Conservation (phyloP, 2,888 invertebrate genomes). For the Pyrochroa serraticornis region DNA sequence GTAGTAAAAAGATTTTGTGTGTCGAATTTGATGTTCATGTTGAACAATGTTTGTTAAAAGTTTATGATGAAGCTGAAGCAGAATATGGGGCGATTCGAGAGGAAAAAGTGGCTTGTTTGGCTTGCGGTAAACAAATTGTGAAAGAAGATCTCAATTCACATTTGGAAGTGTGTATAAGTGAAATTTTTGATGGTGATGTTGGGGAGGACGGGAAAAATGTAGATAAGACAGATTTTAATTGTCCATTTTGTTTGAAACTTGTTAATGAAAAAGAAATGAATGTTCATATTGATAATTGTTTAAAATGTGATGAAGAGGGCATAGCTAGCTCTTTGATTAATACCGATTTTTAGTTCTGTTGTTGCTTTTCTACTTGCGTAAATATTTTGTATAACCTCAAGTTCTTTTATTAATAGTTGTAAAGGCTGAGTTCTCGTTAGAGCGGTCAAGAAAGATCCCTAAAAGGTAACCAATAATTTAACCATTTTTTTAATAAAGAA, state of each 20-base stretch:
- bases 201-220: conserved; percentile 46
- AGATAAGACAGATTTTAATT: conserved; percentile 58
- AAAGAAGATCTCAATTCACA: conserved; percentile 54
- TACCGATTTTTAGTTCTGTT: no score
- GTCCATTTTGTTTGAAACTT: conserved; percentile 67
- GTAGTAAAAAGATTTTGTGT: conserved; percentile 53
- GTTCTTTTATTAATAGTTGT: no score
- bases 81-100: conserved; percentile 20
- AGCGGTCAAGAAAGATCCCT: no score
- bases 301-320: conserved; percentile 32
- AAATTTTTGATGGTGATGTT: conserved; percentile 49
- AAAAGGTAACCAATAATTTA: no score
- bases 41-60: conserved; percentile 61
- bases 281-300: conserved; percentile 64
- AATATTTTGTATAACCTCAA: no score
- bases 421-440: no score
- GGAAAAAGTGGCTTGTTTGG: conserved; percentile 50
- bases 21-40: conserved; percentile 54
- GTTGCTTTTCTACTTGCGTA: no score
- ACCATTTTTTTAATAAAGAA: no score
- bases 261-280: conserved; percentile 64
- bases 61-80: conserved; percentile 59
- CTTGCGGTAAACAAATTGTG: conserved; percentile 53
- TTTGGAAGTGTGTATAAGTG: conserved; percentile 55
- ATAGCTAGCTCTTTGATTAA: neutral